A percentile compares a stretch with the other conserved stretches of the same genome.
These are phyloP conservation scores for Ommatoiulus sabulosus DNA, from an alignment of 2,888 invertebrate genomes.

Conservation along the genomic window DNA sequence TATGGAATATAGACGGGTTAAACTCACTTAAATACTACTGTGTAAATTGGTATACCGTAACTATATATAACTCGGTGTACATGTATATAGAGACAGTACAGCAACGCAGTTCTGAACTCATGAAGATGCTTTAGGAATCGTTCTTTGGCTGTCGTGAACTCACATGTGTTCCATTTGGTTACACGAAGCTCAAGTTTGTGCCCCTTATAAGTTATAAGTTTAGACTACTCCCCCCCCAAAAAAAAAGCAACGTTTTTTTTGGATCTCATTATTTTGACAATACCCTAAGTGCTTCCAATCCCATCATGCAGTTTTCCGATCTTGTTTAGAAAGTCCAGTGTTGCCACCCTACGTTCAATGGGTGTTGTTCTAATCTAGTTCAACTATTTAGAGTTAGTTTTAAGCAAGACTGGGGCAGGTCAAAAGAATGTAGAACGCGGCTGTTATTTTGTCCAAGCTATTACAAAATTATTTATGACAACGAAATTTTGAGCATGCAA, in stretches of 20 bases:
- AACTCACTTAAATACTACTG: too few species aligned
- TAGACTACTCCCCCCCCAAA: background rate
- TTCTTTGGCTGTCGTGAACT: too few species aligned
- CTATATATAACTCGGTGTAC: background rate
- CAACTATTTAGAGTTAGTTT: background rate
- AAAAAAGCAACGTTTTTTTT: background rate
- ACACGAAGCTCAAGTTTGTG: background rate
- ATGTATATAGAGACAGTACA: too few species aligned
- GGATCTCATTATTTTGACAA: background rate
- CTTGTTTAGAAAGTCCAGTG: slow-evolving; percentile 16
- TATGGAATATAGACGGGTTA: too few species aligned
- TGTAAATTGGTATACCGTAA: background rate
- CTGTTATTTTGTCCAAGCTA: background rate
- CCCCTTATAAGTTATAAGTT: background rate
- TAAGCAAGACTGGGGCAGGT: background rate
- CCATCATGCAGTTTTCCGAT: background rate
- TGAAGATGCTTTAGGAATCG: too few species aligned
- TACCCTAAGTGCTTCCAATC: background rate
- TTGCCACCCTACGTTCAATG: background rate
- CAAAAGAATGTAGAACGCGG: background rate
- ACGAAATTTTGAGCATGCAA: background rate
- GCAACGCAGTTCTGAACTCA: background rate
- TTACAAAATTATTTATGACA: background rate
- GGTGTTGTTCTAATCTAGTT: background rate
- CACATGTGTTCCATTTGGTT: background rate